Conservation (phyloP, 2,113 vertebrate genomes). For the Suricata suricatta region DNA sequence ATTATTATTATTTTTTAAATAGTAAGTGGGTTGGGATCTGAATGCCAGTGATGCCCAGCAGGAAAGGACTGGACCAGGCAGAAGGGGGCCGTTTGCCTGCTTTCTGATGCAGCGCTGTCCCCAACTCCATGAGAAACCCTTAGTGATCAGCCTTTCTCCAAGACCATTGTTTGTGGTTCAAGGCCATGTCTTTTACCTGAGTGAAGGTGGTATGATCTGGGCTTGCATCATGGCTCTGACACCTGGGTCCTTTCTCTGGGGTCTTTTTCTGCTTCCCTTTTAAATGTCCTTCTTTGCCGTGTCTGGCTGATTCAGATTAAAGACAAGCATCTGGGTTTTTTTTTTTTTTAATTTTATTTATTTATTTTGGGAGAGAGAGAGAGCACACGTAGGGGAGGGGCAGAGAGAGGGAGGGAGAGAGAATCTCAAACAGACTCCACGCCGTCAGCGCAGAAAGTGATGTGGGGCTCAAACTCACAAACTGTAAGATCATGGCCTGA, state of each 20-base stretch:
- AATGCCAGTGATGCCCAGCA: not conserved
- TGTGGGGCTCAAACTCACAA: no score
- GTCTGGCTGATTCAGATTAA: not conserved
- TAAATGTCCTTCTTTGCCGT: not conserved
- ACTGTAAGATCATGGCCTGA: no score
- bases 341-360: no score
- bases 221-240: not conserved
- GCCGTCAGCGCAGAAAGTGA: no score
- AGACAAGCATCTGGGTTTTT: not conserved
- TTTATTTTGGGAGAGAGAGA: no score
- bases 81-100: not conserved
- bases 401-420: no score
- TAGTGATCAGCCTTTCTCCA: not conserved
- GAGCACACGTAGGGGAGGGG: no score
- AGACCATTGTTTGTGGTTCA: not conserved
- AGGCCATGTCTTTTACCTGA: not conserved
- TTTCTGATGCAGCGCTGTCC: rapidly evolving
- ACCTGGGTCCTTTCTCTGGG: not conserved
- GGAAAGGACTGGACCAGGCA: not conserved
- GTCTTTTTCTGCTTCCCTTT: not conserved
- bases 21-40: not conserved
- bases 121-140: not conserved
- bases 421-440: no score
- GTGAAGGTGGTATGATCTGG: not conserved
- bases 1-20: not conserved